Evolutionary conservation across 2,888 invertebrate species (phyloP), one percentile per base, ranked within the genome.

Genomic region (Drosophila borborema): DNA sequence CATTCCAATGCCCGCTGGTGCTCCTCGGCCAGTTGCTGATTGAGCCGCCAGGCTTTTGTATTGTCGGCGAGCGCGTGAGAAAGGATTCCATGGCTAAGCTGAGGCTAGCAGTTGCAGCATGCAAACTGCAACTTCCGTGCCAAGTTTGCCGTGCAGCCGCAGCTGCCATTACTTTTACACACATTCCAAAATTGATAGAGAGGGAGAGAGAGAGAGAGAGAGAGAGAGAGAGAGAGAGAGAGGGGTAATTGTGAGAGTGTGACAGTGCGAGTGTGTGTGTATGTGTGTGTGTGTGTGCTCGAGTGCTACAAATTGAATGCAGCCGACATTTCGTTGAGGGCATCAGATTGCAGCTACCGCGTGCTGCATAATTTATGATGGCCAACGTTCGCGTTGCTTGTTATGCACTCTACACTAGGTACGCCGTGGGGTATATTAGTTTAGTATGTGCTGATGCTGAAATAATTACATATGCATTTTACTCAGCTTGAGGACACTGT

Each of bases 301-400:
- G 31, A 55, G 62, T 68, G 68, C 65, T 64, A 70, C 77, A 83
- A 85, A 85, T 85, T 85, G 85, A 85, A 85, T 81, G 85, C 83
- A 74, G 77, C 64, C 74, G 77, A 74, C 74, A 74, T 82, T 69
- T 75, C 61, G 77, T 72, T 61, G 65, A 64, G 84, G 84, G 89
- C 84, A 86, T 86, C 86, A 88, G 89, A 86, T 86, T 86, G 89
- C 89, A 81, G 86, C 84, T 73, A 83, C 85, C 89, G 86, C 89
- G 86, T 86, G 77, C 77, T 89, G 89, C 86, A 86, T 86, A 86
- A 89, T 86, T 86, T 86, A 89, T 89, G 82, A 79, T 67, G 69
- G 54, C 68, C 87, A 70, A 65, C 73, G 60, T 55, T 66, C 69
- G 49, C 55, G 74, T 53, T 53, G 56, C 62, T 68, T 40, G 40